Percentiles rank a stretch among this genome's conserved stretches.
These are phyloP conservation scores for Marisa cornuarietis DNA, from an alignment of 1,140 invertebrate species.

Conservation along the genomic window DNA sequence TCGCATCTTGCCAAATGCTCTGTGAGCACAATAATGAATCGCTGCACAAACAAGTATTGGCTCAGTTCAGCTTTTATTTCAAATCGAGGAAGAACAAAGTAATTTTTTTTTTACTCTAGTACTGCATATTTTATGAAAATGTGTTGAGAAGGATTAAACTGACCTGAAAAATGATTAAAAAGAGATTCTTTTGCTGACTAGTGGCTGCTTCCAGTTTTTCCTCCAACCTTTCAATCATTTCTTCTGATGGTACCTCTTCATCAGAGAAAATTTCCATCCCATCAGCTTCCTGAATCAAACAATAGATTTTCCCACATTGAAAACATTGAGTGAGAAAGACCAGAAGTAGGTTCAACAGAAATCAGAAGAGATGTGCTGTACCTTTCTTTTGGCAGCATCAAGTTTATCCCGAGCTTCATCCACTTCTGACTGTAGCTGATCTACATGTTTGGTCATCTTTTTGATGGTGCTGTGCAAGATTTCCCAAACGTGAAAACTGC, in stretches of 20 bases:
- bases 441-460: conserved; percentile 93
- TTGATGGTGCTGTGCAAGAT: conserved; percentile 94
- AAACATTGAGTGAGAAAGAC: background rate
- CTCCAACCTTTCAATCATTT: conserved; percentile 92
- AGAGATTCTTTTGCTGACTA: conserved; percentile 95
- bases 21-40: conserved; percentile 98
- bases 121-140: no score
- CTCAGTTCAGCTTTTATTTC: background rate
- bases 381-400: conserved; percentile 60
- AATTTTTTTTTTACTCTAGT: no score
- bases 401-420: conserved; percentile 80
- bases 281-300: conserved; percentile 46
- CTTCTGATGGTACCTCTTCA: conserved; percentile 67
- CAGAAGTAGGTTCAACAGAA: background rate
- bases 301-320: background rate
- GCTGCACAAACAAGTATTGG: conserved; percentile 66
- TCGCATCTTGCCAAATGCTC: conserved; percentile 95
- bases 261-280: conserved; percentile 58
- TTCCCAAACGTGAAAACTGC: conserved; percentile 93
- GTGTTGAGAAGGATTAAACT: background rate
- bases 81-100: background rate
- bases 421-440: conserved; percentile 85
- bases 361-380: conserved; percentile 16
- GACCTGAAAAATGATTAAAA: conserved; percentile 95
- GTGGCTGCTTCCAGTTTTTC: conserved; percentile 93